Percentiles rank a stretch among this genome's conserved stretches.
phyloP scores from a whole-genome alignment of 2,113 vertebrate genomes.

The Dipodomys merriami region DNA sequence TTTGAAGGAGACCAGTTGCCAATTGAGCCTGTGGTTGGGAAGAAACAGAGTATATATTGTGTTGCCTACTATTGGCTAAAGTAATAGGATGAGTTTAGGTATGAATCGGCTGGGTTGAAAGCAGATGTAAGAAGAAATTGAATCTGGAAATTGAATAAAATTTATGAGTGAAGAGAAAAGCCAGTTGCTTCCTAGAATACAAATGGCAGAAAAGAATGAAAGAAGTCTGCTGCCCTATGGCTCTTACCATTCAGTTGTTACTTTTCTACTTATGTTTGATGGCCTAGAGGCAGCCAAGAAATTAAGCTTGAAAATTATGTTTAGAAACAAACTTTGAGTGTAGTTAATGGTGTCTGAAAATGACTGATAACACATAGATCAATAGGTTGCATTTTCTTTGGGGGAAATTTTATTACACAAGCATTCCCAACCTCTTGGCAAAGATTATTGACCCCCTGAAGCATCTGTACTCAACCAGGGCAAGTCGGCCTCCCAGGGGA shows the following conservation, averaged over 20 bases:
- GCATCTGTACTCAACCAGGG: not conserved
- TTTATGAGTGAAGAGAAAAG: not conserved
- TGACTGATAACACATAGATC: conserved; percentile 33
- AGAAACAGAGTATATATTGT: not conserved
- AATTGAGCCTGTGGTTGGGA: not conserved
- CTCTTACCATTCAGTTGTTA: conserved; percentile 3
- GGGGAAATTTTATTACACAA: not conserved
- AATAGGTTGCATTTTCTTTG: conserved; percentile 35
- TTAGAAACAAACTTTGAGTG: conserved; percentile 23
- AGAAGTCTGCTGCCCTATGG: not conserved
- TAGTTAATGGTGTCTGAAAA: conserved; percentile 18
- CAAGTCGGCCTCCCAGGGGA: not conserved
- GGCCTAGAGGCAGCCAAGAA: not conserved
- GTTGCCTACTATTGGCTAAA: not conserved
- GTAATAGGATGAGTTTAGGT: conserved; percentile 16
- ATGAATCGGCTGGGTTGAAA: conserved; percentile 39
- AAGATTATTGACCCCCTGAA: not conserved
- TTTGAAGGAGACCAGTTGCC: not conserved
- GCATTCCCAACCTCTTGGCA: not conserved
- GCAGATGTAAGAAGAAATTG: conserved; percentile 36
- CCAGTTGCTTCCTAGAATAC: conserved; percentile 29
- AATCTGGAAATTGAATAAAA: not conserved
- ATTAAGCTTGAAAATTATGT: conserved; percentile 40
- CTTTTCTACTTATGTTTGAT: not conserved
- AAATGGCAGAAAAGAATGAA: not conserved